Conservation (phyloP, 2,113 vertebrate species). For the Butastur rufipennis region DNA sequence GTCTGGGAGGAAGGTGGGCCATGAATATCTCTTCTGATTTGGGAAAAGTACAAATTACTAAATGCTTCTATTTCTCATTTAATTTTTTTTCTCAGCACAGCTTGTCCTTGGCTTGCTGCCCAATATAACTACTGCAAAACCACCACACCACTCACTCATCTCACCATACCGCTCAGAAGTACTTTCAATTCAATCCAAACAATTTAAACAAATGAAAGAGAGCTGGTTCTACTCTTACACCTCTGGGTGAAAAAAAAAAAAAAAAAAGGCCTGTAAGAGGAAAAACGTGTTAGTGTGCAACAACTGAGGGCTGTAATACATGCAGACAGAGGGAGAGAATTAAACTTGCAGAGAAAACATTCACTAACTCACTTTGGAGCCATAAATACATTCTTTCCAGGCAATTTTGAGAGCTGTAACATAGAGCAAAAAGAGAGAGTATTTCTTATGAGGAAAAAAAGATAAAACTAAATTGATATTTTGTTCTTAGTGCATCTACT, state of each 20-base stretch:
- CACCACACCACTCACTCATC: background rate
- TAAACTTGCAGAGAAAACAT: background rate
- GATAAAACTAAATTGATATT: background rate
- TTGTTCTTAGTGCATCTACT: background rate
- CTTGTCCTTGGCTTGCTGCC: background rate
- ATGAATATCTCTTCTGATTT: background rate
- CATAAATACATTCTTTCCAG: background rate
- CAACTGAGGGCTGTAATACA: background rate
- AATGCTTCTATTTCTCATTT: background rate
- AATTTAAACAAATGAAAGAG: background rate
- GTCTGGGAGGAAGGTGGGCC: background rate
- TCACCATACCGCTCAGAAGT: background rate
- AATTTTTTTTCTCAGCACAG: background rate
- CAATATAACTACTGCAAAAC: background rate
- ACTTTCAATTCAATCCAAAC: background rate
- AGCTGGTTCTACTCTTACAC: background rate
- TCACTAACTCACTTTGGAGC: background rate
- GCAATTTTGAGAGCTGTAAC: background rate
- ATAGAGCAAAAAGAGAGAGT: background rate
- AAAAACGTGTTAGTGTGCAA: background rate
- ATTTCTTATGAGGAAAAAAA: background rate
- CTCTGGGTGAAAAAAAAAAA: background rate
- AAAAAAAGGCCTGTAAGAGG: background rate
- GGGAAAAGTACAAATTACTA: background rate
- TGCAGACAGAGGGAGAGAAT: background rate